Base-by-base conservation (phyloP, 2,113 vertebrate genomes). In the Podiceps cristatus region DNA sequence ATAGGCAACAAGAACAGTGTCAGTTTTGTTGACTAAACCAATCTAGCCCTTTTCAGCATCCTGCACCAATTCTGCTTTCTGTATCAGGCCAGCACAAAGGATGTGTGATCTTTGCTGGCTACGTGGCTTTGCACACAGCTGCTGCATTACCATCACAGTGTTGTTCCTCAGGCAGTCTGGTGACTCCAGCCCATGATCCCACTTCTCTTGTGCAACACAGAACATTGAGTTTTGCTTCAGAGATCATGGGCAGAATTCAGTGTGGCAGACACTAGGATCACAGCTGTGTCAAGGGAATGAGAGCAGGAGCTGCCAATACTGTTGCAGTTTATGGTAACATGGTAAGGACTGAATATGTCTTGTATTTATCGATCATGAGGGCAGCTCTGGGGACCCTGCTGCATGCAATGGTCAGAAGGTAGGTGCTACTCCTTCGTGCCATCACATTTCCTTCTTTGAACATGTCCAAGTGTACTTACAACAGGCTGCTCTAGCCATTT, bases 1-100 rank as follows among this genome's bases (percentile, higher is more conserved):
- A 9, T 31, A 33, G 18, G 33, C 0, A 0, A 72, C 20, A 59
- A 40, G 23, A 88, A 37, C 5, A 18, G 18, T 25, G 27, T 18
- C 20, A 15, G 49, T 55, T 80, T 82, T 67, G 16, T 69, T 2
- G 0, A 7, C 28, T 33, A 68, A 84, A 80, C 13, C 33, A 91
- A 31, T 7, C 29, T 27, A 52, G 10, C 40, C 66, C 3, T 2
- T 67, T 58, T 53, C 62, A 75, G 24, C 18, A 33, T 53, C 47
- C 13, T 33, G 42, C 71, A 56, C 15, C 17, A 23, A 9, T 6
- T 58, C 47, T 81, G 47, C 17, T 62, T 50, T 49, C 62, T 24
- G 5, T 44, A n/a, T 25, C 35, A 47, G 37, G 27, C n/a, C 29
- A 75, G 72, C 62, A 53, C 50, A 44, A 52, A 62, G n/a, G 45